These are phyloP conservation scores for Sitta carolinensis DNA, from an alignment of 2,797 vertebrate genomes.

Conservation along the genomic window DNA sequence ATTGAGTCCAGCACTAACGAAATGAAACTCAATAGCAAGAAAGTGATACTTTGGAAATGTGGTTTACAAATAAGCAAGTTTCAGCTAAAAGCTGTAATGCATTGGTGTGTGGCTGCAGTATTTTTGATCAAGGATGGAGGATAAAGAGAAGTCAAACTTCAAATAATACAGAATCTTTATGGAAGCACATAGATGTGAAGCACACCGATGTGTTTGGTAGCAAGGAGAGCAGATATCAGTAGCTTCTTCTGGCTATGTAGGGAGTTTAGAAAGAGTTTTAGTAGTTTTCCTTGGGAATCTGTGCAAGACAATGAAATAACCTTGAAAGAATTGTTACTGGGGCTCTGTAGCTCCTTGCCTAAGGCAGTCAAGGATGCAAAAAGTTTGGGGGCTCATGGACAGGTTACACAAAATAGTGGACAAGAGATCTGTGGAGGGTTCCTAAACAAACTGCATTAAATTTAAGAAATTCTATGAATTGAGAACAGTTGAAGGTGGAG, in stretches of 20 bases:
- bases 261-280: not conserved
- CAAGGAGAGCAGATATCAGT: not conserved
- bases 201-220: not conserved
- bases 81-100: not conserved
- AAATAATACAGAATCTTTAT: not conserved
- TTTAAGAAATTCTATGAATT: not conserved
- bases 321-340: not conserved
- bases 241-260: rapidly evolving
- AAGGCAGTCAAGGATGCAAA: not conserved
- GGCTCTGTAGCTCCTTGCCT: not conserved
- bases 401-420: not conserved
- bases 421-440: not conserved
- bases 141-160: not conserved
- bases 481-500: not conserved
- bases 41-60: not conserved
- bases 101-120: not conserved
- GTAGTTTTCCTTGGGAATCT: not conserved
- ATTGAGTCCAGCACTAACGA: not conserved
- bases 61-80: not conserved
- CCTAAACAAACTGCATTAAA: not conserved
- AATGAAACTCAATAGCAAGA: not conserved
- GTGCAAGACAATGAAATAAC: not conserved
- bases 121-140: not conserved
- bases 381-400: not conserved
- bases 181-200: not conserved